Conservation (phyloP, 2,888 invertebrate species). For the Psylliodes chrysocephalus region DNA sequence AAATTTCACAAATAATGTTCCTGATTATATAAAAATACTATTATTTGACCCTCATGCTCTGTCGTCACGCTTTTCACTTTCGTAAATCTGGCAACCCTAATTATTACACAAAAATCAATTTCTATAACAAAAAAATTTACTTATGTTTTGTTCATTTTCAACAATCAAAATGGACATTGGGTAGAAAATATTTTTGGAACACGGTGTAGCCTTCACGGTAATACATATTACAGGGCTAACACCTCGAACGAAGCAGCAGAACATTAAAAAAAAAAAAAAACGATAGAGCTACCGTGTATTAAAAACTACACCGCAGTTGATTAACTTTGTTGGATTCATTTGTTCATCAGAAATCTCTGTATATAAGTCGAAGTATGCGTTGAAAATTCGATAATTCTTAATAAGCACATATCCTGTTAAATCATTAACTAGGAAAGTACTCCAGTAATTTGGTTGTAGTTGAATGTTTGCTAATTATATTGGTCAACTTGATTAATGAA, state of each 20-base stretch:
- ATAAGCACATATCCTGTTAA: constrained; percentile 60
- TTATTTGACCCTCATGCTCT: no score
- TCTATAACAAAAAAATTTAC: no score
- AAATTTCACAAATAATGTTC: no score
- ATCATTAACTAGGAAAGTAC: constrained; percentile 4
- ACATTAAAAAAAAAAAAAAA: constrained; percentile 31
- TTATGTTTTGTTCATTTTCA: no score
- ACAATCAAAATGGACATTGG: no score
- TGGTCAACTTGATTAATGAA: no score
- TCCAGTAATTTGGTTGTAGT: no score
- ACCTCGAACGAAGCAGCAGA: constrained; percentile 38
- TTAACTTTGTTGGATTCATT: constrained; percentile 45
- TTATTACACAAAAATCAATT: no score
- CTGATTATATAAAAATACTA: no score
- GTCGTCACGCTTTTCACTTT: no score
- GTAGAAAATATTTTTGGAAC: constrained; percentile 56
- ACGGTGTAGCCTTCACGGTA: constrained; percentile 56
- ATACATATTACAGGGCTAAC: constrained; percentile 52
- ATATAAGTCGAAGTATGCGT: constrained; percentile 57
- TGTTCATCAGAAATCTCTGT: constrained; percentile 16
- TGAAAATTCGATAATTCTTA: constrained; percentile 63
- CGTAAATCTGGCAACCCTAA: no score
- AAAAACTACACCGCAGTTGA: constrained; percentile 49
- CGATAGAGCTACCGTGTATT: constrained; percentile 43
- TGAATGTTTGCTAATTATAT: no score